Conservation (phyloP, 1,140 invertebrate genomes). For the Aphis gossypii region DNA sequence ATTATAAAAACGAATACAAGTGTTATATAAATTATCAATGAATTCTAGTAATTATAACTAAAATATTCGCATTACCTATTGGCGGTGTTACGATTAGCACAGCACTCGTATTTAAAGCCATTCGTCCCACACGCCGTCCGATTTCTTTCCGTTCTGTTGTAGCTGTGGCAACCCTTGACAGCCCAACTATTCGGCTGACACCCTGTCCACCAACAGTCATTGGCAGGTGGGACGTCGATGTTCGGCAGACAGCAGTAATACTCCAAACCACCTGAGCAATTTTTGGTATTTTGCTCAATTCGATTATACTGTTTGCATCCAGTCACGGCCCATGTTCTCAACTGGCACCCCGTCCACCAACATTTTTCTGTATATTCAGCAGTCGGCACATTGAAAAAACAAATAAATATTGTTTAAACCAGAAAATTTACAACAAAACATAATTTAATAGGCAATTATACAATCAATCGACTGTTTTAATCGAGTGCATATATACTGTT, state of each 20-base stretch:
- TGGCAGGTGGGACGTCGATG: background rate
- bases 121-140: background rate
- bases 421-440: background rate
- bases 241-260: constrained; percentile 53
- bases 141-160: background rate
- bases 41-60: too few relatives aligned
- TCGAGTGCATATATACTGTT: background rate
- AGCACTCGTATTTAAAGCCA: background rate
- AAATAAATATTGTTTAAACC: background rate
- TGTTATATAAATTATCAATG: too few relatives aligned
- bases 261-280: constrained; percentile 24
- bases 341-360: constrained; percentile 59
- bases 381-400: background rate
- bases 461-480: too few relatives aligned
- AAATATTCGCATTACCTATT: background rate
- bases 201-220: background rate
- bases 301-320: constrained; percentile 56
- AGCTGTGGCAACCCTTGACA: background rate
- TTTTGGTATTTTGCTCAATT: constrained; percentile 14
- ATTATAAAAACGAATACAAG: too few relatives aligned
- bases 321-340: constrained; percentile 45
- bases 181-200: background rate
- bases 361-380: constrained; percentile 22
- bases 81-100: background rate
- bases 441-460: too few relatives aligned